Evolutionary conservation across 2,888 invertebrate genomes (phyloP).

Genomic region (Rhyacophila evoluta): DNA sequence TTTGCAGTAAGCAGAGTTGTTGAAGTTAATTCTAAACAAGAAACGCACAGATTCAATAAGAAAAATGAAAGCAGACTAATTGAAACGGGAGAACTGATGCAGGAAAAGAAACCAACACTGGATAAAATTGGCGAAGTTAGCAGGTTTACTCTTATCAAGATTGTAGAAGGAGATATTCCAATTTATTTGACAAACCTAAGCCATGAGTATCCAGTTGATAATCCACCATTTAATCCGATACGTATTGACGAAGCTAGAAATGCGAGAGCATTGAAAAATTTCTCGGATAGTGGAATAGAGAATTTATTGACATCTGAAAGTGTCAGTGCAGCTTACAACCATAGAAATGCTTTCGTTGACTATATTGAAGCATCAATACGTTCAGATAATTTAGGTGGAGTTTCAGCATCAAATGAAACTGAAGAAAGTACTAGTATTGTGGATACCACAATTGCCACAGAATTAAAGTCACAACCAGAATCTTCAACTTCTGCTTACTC

Average conservation of each 20-base stretch:
- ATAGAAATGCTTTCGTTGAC: conserved; percentile 50
- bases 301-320: conserved; percentile 68
- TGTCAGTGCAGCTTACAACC: conserved; percentile 65
- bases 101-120: conserved; percentile 73
- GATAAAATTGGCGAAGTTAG: conserved; percentile 80
- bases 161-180: conserved; percentile 73
- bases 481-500: conserved; percentile 51
- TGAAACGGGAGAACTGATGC: conserved; percentile 68
- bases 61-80: conserved; percentile 69
- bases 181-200: conserved; percentile 67
- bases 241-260: conserved; percentile 69
- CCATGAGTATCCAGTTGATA: conserved; percentile 67
- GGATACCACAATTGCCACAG: conserved; percentile 43
- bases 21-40: conserved; percentile 76
- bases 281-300: conserved; percentile 64
- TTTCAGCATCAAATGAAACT: conserved; percentile 11
- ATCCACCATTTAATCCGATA: conserved; percentile 67
- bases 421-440: conserved; percentile 41
- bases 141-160: conserved; percentile 76
- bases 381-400: conserved; percentile 31
- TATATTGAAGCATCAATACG: conserved; percentile 37
- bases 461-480: conserved; percentile 47
- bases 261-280: conserved; percentile 64
- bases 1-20: conserved; percentile 78
- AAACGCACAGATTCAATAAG: conserved; percentile 71